A percentile compares a stretch with the other conserved stretches of the same genome.
These are phyloP conservation scores for Acropora tenuis DNA, from an alignment of 64 coral and sea anemone species.

Conservation along the genomic window DNA sequence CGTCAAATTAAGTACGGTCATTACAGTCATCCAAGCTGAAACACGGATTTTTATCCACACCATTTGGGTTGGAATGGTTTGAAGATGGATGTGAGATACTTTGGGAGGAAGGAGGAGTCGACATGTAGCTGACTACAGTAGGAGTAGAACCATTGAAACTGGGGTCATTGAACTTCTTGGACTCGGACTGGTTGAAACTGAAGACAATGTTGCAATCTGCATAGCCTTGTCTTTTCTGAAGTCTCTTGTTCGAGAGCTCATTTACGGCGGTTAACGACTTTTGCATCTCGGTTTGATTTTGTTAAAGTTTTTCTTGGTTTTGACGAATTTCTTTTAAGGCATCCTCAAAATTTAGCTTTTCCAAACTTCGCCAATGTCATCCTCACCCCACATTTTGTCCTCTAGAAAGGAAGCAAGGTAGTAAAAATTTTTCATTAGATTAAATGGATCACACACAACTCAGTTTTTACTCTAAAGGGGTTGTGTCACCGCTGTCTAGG, in stretches of 20 bases:
- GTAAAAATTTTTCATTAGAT: neutral
- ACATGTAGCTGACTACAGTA: neutral
- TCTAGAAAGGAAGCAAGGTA: neutral
- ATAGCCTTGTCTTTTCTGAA: neutral
- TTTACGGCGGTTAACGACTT: neutral
- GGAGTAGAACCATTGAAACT: neutral
- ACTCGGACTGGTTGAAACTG: neutral
- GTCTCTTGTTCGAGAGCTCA: neutral
- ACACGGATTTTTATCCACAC: neutral
- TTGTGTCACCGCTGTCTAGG: neutral
- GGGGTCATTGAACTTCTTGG: neutral
- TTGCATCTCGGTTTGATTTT: neutral
- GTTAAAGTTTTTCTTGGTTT: neutral
- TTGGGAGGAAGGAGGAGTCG: neutral
- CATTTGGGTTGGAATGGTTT: neutral
- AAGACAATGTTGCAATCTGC: neutral
- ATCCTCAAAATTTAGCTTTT: neutral
- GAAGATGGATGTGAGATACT: neutral
- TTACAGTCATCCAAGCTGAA: neutral
- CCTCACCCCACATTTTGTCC: neutral
- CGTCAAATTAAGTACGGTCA: neutral
- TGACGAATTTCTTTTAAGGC: neutral
- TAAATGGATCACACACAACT: neutral
- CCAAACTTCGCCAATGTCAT: neutral
- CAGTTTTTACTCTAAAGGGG: neutral